Conservation (phyloP, 2,888 invertebrate species). For the Campoplex capitator region DNA sequence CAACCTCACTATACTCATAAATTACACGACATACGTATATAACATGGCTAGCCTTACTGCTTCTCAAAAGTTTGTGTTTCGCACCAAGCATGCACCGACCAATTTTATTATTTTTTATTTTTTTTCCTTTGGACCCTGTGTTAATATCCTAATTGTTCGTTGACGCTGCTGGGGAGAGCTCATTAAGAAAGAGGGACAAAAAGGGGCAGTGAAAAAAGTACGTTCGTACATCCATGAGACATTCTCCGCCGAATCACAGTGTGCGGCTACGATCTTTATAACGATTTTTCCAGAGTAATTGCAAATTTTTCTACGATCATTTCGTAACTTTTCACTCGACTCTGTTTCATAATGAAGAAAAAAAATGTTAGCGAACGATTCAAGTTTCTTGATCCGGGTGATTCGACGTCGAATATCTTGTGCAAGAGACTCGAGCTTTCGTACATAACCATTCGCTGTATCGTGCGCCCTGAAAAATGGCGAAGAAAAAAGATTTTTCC, state of each 20-base stretch:
- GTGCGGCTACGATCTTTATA: not conserved
- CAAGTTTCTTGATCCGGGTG: not conserved
- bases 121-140: slow-evolving; percentile 14
- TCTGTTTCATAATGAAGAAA: not conserved
- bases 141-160: slow-evolving; percentile 56
- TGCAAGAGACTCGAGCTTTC: not conserved
- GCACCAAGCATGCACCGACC: not conserved
- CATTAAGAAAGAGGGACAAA: not conserved
- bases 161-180: not conserved
- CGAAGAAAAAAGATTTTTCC: too few relatives aligned
- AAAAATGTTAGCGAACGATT: not conserved
- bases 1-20: not conserved
- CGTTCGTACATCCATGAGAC: not conserved
- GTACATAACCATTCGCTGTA: not conserved
- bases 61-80: slow-evolving; percentile 22
- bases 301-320: not conserved
- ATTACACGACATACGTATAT: slow-evolving; percentile 17
- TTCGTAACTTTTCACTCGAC: not conserved
- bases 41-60: not conserved
- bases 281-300: not conserved
- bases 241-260: not conserved
- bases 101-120: not conserved
- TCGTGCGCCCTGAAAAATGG: not conserved
- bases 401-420: not conserved
- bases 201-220: not conserved